Base-by-base conservation (phyloP, 2,888 invertebrate species). In the Macrophya alboannulata region DNA sequence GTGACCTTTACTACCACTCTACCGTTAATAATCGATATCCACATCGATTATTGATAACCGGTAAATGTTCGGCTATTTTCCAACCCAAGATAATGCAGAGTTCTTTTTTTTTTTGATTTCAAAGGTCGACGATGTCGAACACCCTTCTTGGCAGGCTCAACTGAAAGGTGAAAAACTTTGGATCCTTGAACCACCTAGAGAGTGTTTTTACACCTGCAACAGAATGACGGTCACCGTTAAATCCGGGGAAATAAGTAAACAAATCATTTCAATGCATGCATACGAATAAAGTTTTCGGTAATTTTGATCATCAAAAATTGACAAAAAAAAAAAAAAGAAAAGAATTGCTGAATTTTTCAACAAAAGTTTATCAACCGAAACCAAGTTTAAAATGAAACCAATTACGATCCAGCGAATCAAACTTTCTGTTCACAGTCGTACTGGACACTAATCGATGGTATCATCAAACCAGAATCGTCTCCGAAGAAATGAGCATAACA, bases 111-210 rank as follows among this genome's bases (percentile, higher is more conserved):
- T 31, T 31, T 31, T 31, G 3, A 31, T 31, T 31, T 77, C 17
- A 85, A 88, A 99, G 99, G 97, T 99, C 88, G 99, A 99, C 94
- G 97, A 98, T 87, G 99, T 99, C 81, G 96, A 96, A 82, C 96
- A 98, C 94, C 98, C 99, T 85, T 99, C 99, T 1, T 99, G 99
- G 99, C 99, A 99, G 94, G 99, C 99, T 0, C 99, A 99, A 94
- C 95, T 99, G 79, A 96, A 96, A 83, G 99, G 99, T 0, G 95
- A 95, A 89, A 99, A 99, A 94, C 95, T 95, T 87, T 99, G 99
- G 99, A 95, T 96, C 85, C 94, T 99, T 86, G 97, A 98, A 88
- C 99, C 99, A 10, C 99, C 99, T 0, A 97, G 98, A 0, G 99
- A 99, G 94, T 99, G 99, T 92, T 96, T 96, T 91, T 97, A 97